A percentile compares a stretch with the other conserved stretches of the same genome.
Evolutionary conservation across 2,797 vertebrate species (phyloP).

Genomic region (Coregonus suidteri): DNA sequence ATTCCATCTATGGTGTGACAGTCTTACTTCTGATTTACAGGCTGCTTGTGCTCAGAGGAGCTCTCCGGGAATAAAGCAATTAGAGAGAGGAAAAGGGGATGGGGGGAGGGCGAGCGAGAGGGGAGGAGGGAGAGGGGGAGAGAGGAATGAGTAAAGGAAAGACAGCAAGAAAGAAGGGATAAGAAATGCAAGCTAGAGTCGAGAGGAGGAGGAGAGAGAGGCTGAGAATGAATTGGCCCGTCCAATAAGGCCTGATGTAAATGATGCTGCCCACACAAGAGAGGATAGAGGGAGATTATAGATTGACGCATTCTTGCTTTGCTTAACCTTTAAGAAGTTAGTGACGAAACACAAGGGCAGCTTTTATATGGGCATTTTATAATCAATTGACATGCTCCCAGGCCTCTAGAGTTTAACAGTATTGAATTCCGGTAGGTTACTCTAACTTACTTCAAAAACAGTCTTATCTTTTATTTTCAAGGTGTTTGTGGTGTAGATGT

Average conservation of each 20-base stretch:
- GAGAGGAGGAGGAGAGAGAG: neutral
- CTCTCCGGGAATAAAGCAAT: constrained; percentile 44
- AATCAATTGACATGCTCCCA: neutral
- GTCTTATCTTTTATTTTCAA: neutral
- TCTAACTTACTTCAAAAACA: neutral
- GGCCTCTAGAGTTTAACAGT: neutral
- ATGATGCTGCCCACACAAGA: neutral
- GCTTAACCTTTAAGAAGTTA: constrained; percentile 4
- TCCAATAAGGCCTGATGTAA: constrained; percentile 12
- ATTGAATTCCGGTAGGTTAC: neutral
- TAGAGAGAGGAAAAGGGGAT: constrained; percentile 24
- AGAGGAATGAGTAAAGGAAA: neutral
- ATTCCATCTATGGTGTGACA: constrained; percentile 48
- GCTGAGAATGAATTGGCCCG: neutral
- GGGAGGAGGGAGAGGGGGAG: neutral
- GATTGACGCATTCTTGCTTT: constrained; percentile 1
- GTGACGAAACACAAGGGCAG: neutral
- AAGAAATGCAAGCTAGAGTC: neutral
- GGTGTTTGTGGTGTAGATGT: constrained; percentile 2
- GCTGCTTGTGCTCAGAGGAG: constrained; percentile 26
- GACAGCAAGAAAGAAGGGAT: neutral
- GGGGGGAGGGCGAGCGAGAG: neutral
- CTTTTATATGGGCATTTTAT: neutral
- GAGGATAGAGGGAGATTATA: constrained; percentile 12
- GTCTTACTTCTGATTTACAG: constrained; percentile 41